Conservation (phyloP, 92 coral and sea anemone genomes). For the Parazoanthus swiftii region DNA sequence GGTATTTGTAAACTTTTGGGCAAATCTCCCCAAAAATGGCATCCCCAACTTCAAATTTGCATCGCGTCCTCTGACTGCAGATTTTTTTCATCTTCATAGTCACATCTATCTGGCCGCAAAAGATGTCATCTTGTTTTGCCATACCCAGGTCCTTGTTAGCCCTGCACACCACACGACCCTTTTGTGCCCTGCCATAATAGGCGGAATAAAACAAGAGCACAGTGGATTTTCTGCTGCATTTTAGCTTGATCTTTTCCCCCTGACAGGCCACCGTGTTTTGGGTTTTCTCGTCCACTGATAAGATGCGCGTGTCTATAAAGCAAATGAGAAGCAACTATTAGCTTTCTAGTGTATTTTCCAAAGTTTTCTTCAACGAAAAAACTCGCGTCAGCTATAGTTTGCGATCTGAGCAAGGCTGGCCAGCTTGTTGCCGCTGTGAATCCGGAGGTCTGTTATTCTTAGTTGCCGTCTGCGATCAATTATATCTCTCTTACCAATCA, state of each 20-base stretch:
- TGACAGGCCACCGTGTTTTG: slow-evolving; percentile 25
- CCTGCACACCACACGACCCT: slow-evolving; percentile 39
- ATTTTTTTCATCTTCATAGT: not conserved
- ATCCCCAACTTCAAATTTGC: slow-evolving; percentile 26
- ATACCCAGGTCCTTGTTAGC: not conserved
- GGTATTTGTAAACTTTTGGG: slow-evolving; percentile 35
- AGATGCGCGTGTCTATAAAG: not conserved
- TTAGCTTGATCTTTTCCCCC: slow-evolving; percentile 29
- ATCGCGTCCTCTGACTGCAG: slow-evolving; percentile 23
- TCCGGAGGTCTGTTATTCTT: no score
- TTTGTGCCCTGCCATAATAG: slow-evolving; percentile 24
- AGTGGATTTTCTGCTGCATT: slow-evolving; percentile 12
- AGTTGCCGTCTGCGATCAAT: no score
- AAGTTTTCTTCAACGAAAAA: no score
- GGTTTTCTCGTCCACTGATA: slow-evolving; percentile 17
- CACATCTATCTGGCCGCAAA: slow-evolving; percentile 13
- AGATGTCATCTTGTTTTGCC: slow-evolving; percentile 15
- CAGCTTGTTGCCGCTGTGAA: no score
- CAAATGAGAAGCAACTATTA: not conserved
- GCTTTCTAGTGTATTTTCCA: not conserved
- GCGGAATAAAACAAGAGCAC: slow-evolving; percentile 24
- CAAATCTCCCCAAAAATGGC: slow-evolving; percentile 31
- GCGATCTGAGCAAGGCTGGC: no score
- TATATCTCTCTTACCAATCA: no score
- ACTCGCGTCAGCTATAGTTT: no score